Percentiles rank a stretch among this genome's conserved stretches.
Conservation (phyloP, 2,113 vertebrate genomes). For the Gymnorhina tibicen region DNA sequence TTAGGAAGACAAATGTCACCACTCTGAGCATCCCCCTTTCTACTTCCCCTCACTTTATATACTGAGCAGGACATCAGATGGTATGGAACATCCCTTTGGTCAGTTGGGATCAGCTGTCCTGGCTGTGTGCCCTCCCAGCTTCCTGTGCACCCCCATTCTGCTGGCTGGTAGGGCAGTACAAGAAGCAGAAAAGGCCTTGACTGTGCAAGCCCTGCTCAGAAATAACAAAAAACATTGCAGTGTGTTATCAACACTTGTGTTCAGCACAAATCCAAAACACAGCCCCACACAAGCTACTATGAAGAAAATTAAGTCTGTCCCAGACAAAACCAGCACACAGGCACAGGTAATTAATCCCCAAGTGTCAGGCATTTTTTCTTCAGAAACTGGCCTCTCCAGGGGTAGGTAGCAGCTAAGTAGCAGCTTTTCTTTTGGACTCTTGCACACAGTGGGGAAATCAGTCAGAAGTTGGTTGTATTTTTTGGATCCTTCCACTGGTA, state of each 20-base stretch:
- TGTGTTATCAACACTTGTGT: background rate
- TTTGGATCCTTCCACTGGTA: constrained; percentile 48
- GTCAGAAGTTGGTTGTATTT: constrained; percentile 36
- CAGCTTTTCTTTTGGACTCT: constrained; percentile 8
- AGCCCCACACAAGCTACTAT: background rate
- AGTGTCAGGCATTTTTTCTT: background rate
- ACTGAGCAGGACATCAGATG: background rate
- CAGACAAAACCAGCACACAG: background rate
- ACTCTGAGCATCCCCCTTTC: background rate
- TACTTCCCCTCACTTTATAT: background rate
- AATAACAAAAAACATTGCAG: background rate
- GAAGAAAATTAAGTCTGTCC: background rate
- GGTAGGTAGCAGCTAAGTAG: constrained; percentile 48
- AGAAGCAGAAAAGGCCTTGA: background rate
- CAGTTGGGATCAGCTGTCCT: background rate
- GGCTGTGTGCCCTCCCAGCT: background rate
- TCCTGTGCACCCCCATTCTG: background rate
- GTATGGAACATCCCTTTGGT: background rate
- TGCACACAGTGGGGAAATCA: background rate
- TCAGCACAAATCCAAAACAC: background rate
- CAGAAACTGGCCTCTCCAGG: background rate
- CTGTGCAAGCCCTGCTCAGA: background rate
- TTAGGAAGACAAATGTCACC: background rate
- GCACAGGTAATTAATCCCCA: background rate
- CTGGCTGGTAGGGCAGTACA: background rate